Evolutionary conservation across 2,113 vertebrate species (phyloP), one percentile per base, ranked within the genome.

Genomic region (Tachycineta bicolor): DNA sequence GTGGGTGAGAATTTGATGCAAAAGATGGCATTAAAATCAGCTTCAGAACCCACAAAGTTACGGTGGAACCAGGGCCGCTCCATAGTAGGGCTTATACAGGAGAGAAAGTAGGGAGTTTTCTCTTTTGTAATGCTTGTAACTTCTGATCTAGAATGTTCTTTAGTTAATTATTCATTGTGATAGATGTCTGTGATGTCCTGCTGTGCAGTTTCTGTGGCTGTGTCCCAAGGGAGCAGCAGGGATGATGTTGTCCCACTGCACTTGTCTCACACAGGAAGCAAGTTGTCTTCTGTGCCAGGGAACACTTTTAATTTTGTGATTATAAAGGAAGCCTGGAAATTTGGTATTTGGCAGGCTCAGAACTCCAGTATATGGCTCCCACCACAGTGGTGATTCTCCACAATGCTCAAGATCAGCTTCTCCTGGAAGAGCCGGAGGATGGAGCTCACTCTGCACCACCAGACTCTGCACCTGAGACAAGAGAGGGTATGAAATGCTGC

Each of bases 1-100:
- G 12, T 49, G 85, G n/a, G 49, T 60, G 55, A 63, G 86, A 74
- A 78, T 70, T 80, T 81, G 26, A n/a, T 55, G 5, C 1, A 3
- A 17, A 83, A 58, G 56, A n/a, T 55, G 39, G 67, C 47, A 62
- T 11, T 50, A 14, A 26, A 86, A 63, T 55, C 69, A 87, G 63
- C 71, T 50, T 58, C 83, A 93, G 49, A 34, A 26, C 22, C 20
- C 17, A 10, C 2, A 2, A 34, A 47, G 14, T 16, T 22, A 56
- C 3, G 0, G 41, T 3, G 3, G 81, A 83, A 23, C 33, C 0
- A 5, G 41, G 37, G 23, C n/a, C 24, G 4, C 7, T 4, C 22
- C 26, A 44, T 6, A 39, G 3, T 4, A 7, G 33, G 41, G 26
- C 26, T 31, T 25, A 6, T 3, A 5, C 31, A 24, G 21, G 44